Evolutionary conservation across 2,888 invertebrate species (phyloP).

Genomic region (Heliconius erato): DNA sequence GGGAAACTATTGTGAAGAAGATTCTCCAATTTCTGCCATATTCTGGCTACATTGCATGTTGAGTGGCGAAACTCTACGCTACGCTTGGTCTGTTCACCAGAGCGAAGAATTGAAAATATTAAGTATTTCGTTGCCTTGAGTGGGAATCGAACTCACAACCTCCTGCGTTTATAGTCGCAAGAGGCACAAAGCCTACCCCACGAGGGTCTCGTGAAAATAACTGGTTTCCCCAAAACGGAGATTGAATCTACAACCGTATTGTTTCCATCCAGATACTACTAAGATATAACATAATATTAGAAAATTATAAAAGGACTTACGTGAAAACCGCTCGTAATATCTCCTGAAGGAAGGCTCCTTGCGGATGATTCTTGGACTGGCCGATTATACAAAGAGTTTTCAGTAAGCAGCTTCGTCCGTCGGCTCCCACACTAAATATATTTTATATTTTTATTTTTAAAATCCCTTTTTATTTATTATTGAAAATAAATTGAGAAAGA

Average conservation of each 20-base stretch:
- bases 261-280: too few species aligned
- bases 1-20: not conserved
- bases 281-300: not conserved
- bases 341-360: slow-evolving; percentile 88
- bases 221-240: too few species aligned
- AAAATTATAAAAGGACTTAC: slow-evolving; percentile 74
- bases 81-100: too few species aligned
- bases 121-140: too few species aligned
- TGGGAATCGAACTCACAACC: too few species aligned
- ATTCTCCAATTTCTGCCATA: not conserved
- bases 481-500: too few species aligned
- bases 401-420: slow-evolving; percentile 87
- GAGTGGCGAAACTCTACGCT: too few species aligned
- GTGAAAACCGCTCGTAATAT: slow-evolving; percentile 88
- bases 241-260: too few species aligned
- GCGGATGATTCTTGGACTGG: slow-evolving; percentile 74
- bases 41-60: not conserved
- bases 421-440: slow-evolving; percentile 76
- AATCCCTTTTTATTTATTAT: not conserved
- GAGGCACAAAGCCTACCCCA: too few species aligned
- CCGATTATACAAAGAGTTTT: slow-evolving; percentile 88
- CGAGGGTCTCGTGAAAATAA: too few species aligned
- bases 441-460: not conserved
- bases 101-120: too few species aligned
- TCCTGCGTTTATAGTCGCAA: too few species aligned